These are phyloP conservation scores for Okamejei kenojei DNA, from an alignment of 2,797 vertebrate species.

Conservation along the genomic window DNA sequence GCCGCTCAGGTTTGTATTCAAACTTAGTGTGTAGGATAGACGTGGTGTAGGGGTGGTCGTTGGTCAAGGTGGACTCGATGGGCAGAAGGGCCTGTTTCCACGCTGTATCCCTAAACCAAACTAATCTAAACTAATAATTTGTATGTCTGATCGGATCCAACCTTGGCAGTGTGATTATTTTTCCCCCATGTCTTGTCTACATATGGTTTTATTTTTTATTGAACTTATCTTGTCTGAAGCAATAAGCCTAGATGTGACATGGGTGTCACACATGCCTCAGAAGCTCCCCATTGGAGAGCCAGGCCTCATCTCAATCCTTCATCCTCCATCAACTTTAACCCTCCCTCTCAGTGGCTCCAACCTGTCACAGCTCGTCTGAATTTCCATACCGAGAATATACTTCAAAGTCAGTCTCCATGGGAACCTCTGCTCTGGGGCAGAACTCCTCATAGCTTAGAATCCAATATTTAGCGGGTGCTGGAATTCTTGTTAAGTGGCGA, in stretches of 20 bases:
- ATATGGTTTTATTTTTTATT: background rate
- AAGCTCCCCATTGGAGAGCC: background rate
- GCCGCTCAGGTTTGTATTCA: too few species aligned
- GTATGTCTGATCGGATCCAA: background rate
- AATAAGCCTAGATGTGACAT: background rate
- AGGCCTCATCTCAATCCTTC: background rate
- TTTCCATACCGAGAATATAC: background rate
- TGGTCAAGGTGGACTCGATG: too few species aligned
- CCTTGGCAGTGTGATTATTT: too few species aligned
- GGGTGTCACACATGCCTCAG: background rate
- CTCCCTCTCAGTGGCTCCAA: background rate
- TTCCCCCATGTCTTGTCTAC: background rate
- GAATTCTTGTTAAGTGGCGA: background rate
- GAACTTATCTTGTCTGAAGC: background rate
- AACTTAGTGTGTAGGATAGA: too few species aligned
- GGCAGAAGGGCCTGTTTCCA: too few species aligned
- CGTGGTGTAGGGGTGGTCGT: too few species aligned
- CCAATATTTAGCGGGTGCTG: background rate
- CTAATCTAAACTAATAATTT: background rate
- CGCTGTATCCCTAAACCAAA: too few species aligned
- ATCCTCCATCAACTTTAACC: conserved; percentile 5
- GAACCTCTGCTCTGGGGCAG: background rate
- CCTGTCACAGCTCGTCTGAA: background rate
- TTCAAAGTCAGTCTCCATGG: background rate
- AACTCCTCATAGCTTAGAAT: background rate